Conservation (phyloP, 2,113 vertebrate genomes). For the Theristicus caerulescens region DNA sequence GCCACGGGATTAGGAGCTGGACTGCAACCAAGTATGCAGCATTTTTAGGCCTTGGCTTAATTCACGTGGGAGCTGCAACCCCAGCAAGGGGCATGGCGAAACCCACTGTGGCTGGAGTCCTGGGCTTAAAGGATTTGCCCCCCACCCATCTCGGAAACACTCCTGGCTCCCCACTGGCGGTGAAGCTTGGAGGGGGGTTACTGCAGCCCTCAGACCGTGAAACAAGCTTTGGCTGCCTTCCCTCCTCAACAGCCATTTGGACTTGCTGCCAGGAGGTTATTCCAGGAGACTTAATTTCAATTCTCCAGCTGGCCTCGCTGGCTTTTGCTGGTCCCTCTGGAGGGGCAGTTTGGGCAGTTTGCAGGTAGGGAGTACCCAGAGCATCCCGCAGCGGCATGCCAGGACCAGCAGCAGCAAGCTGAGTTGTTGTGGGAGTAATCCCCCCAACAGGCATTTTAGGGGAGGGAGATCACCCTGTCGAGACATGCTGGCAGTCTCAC, state of each 20-base stretch:
- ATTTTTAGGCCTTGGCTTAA: not conserved
- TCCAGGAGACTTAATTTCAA: slow-evolving; percentile 21
- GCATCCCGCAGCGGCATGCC: not conserved
- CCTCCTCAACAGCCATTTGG: not conserved
- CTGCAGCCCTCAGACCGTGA: slow-evolving; percentile 3
- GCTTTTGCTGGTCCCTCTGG: not conserved
- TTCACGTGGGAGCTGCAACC: not conserved
- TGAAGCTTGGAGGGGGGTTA: not conserved
- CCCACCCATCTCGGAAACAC: not conserved
- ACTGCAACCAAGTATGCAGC: slow-evolving; percentile 37
- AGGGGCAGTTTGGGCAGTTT: not conserved
- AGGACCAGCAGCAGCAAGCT: not conserved
- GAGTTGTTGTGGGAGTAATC: not conserved
- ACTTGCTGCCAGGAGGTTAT: slow-evolving; percentile 34
- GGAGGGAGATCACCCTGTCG: not conserved
- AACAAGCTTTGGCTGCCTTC: slow-evolving; percentile 9
- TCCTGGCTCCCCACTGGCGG: not conserved
- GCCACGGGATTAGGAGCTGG: slow-evolving; percentile 28
- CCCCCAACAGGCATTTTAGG: not conserved
- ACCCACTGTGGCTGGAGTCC: not conserved
- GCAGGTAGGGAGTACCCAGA: not conserved
- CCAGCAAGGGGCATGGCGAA: not conserved
- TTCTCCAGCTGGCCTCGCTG: not conserved
- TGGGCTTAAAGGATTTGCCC: not conserved
- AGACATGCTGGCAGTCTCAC: not conserved